Evolutionary conservation across 1,140 invertebrate species (phyloP).

Genomic region (Caerostris darwini): DNA sequence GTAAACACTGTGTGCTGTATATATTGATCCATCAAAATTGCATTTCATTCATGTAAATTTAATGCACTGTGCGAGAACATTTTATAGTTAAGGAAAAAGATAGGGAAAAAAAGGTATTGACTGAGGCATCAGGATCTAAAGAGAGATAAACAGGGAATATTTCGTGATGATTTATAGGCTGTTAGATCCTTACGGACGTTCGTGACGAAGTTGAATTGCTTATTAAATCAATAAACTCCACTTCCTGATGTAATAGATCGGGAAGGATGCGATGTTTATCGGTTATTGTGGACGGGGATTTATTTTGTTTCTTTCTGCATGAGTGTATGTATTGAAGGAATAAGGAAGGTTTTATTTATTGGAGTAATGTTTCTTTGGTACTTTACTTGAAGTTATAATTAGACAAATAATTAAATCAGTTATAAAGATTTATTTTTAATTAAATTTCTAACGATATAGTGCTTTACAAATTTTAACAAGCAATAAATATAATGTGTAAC

Average conservation of each 20-base stretch:
- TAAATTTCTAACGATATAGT: too few species aligned
- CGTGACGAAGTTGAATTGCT: background rate
- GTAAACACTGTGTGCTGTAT: background rate
- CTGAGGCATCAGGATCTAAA: background rate
- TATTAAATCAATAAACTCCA: slow-evolving; percentile 1
- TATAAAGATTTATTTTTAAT: too few species aligned
- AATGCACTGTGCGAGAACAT: background rate
- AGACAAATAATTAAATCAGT: too few species aligned
- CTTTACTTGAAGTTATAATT: too few species aligned
- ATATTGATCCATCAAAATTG: background rate
- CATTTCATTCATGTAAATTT: background rate
- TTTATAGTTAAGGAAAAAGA: background rate
- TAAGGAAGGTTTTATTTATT: too few species aligned
- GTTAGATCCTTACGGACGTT: background rate
- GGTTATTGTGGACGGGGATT: background rate
- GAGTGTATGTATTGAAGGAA: too few species aligned
- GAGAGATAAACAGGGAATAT: background rate
- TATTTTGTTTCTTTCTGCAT: too few species aligned
- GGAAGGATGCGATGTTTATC: background rate
- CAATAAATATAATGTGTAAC: too few species aligned
- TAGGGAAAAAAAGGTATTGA: background rate
- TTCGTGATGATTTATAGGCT: background rate
- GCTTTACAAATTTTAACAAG: too few species aligned
- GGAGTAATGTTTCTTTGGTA: too few species aligned
- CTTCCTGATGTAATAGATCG: background rate